Percentiles rank a stretch among this genome's conserved stretches.
Conservation (phyloP, 2,888 invertebrate genomes). For the Eupithecia subumbrata region DNA sequence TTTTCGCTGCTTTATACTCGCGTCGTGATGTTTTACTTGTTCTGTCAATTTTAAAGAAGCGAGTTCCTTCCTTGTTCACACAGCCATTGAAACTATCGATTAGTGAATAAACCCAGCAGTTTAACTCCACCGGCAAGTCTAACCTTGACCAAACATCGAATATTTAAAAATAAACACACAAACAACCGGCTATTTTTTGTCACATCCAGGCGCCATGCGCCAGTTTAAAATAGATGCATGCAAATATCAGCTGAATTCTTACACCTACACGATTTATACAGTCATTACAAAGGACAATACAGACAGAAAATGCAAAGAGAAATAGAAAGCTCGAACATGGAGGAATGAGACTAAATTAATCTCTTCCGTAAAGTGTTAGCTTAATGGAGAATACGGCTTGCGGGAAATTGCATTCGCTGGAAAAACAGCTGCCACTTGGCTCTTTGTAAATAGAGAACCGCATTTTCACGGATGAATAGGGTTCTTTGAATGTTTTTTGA, state of each 20-base stretch:
- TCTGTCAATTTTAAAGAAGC: slow-evolving; percentile 51
- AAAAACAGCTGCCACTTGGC: slow-evolving; percentile 40
- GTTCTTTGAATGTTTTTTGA: neutral
- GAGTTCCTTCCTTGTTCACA: slow-evolving; percentile 69
- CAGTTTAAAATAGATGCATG: slow-evolving; percentile 31
- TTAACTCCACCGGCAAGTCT: slow-evolving; percentile 51
- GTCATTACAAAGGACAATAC: slow-evolving; percentile 38
- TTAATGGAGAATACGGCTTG: slow-evolving; percentile 45
- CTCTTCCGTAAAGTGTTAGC: slow-evolving; percentile 48
- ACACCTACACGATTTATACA: slow-evolving; percentile 40
- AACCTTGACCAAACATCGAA: slow-evolving; percentile 56
- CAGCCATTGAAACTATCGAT: slow-evolving; percentile 77
- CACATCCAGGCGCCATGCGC: slow-evolving; percentile 33
- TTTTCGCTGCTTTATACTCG: slow-evolving; percentile 46
- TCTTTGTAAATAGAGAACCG: slow-evolving; percentile 26
- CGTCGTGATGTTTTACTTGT: slow-evolving; percentile 55
- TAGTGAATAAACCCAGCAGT: slow-evolving; percentile 57
- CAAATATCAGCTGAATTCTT: slow-evolving; percentile 30
- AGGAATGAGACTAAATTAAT: slow-evolving; percentile 47
- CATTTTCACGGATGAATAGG: slow-evolving; percentile 23
- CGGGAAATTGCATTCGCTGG: slow-evolving; percentile 47
- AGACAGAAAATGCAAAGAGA: slow-evolving; percentile 37
- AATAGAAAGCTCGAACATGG: slow-evolving; percentile 43
- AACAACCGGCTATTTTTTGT: slow-evolving; percentile 29
- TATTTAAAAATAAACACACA: slow-evolving; percentile 45